A percentile compares a stretch with the other conserved stretches of the same genome.
Conservation (phyloP, 30 jellyfish, hydroid and myxozoan species). For the Catostylus mosaicus region DNA sequence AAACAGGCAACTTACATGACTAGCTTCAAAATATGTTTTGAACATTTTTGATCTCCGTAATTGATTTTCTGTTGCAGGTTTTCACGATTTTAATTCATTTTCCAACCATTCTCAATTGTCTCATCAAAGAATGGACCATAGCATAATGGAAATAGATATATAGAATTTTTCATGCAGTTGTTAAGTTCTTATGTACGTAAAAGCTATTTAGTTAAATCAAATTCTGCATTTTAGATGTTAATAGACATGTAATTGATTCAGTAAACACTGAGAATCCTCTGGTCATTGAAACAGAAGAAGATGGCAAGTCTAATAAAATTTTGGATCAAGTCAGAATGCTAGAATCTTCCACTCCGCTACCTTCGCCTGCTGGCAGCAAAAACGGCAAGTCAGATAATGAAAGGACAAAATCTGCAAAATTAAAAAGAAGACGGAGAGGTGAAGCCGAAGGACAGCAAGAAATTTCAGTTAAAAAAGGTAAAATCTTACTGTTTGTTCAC, state of each 20-base stretch:
- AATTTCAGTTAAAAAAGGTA: neutral
- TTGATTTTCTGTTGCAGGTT: no score
- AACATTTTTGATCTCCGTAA: no score
- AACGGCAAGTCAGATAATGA: constrained; percentile 51
- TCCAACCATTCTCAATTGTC: no score
- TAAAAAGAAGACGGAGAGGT: neutral
- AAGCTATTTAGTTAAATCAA: no score
- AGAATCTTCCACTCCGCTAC: constrained; percentile 40
- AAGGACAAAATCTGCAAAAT: constrained; percentile 5
- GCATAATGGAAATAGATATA: no score
- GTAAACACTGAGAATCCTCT: neutral
- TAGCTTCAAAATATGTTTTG: no score
- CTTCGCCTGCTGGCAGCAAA: constrained; percentile 56
- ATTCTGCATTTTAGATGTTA: no score
- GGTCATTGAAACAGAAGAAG: neutral
- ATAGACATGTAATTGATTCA: neutral
- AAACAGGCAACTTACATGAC: no score
- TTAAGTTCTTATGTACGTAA: no score
- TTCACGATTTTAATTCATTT: no score
- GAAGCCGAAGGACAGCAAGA: constrained; percentile 7
- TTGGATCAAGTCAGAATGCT: neutral
- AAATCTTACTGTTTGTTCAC: neutral
- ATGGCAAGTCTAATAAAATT: neutral
- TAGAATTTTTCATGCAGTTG: no score
- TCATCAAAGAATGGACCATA: no score